A percentile compares a stretch with the other conserved stretches of the same genome.
phyloP scores from a whole-genome alignment of 2,888 invertebrate genomes.

The Aphidius colemani region DNA sequence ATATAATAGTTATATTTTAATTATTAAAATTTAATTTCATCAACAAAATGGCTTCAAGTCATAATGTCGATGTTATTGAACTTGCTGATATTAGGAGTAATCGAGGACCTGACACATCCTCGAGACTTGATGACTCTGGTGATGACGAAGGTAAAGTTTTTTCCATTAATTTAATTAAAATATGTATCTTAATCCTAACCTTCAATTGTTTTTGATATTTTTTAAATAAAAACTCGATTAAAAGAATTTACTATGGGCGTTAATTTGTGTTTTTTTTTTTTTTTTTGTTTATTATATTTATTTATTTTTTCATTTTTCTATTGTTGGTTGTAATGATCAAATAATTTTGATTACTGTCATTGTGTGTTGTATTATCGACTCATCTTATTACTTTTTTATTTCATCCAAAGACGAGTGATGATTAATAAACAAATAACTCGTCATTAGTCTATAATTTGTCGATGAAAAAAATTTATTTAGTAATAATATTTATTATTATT shows the following conservation, averaged over 20 bases:
- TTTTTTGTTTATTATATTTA: not conserved
- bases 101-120: slow-evolving; percentile 63
- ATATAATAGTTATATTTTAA: too few relatives aligned
- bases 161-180: slow-evolving; percentile 15
- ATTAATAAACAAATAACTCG: too few relatives aligned
- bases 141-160: slow-evolving; percentile 68
- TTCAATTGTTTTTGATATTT: not conserved
- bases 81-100: slow-evolving; percentile 66
- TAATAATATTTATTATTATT: not conserved
- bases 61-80: slow-evolving; percentile 79
- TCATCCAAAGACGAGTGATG: too few relatives aligned
- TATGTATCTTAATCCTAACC: slow-evolving; percentile 28
- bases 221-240: not conserved
- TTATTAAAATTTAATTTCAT: too few relatives aligned
- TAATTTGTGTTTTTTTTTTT: not conserved
- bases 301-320: not conserved
- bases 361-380: too few relatives aligned
- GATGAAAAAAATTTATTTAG: not conserved
- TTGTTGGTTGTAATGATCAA: not conserved
- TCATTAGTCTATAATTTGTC: too few relatives aligned
- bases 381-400: not conserved
- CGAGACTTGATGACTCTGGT: slow-evolving; percentile 64
- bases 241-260: not conserved
- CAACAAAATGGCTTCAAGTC: slow-evolving; percentile 80
- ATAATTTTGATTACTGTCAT: too few relatives aligned